Evolutionary conservation across 2,888 invertebrate genomes (phyloP), one percentile per base, ranked within the genome.

Genomic region (Pterostichus madidus): DNA sequence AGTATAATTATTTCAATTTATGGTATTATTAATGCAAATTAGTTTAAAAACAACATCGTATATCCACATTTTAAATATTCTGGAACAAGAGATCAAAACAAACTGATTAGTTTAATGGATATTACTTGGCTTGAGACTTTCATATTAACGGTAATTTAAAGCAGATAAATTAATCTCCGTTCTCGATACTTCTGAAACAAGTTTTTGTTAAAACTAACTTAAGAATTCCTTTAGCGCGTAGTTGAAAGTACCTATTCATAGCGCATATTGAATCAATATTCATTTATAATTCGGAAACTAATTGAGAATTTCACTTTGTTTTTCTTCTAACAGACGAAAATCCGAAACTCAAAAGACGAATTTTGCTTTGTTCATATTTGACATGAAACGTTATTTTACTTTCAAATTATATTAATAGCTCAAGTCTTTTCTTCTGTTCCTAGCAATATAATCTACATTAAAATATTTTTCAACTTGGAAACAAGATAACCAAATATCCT

Each of bases 71-170:
- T 44, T 71, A 71, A 46, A 71, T 71, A 71, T 46, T 71, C 68
- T 44, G 68, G 68, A 39, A 24, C 68, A 71, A 15, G 44, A 71
- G 68, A 71, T 71, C 31, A 71, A 71, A 71, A 71, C 68, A 17
- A 44, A 61, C 61, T 71, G 68, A 71, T 71, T 71, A 71, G 8
- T 71, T 44, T 71, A 46, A 71, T 71, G 68, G 11, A 44, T 71
- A 71, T 71, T 71, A 71, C 68, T 71, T 39, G 15, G 15, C 68
- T 71, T 71, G 17, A 17, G 44, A 71, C 39, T 71, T 71, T 71
- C 17, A 44, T 71, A 44, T 71, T 71, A 39, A 44, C 44, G 7
- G 15, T 68, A 39, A 68, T 39, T 39, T 68, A 15, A 68, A 31
- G 13, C 13, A 15, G 15, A 68, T 39, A 68, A 13, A 68, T 71